A percentile compares a stretch with the other conserved stretches of the same genome.
phyloP scores from a whole-genome alignment of 2,113 vertebrate species.

The Hydropotes inermis region DNA sequence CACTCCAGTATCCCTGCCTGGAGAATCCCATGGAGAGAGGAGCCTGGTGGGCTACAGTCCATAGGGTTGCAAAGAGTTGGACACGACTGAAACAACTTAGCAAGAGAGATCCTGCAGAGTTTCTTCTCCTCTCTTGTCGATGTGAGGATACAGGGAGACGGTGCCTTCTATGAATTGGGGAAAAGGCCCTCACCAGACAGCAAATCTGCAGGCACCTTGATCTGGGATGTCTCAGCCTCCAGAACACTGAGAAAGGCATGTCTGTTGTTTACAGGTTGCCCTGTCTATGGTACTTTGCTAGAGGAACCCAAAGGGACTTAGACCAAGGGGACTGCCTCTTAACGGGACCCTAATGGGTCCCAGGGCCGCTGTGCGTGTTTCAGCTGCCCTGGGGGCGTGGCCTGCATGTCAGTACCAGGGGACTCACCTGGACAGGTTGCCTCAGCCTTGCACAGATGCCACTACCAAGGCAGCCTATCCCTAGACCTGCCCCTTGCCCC shows the following conservation, averaged over 20 bases:
- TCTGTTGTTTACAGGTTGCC: no score
- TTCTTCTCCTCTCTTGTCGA: background rate
- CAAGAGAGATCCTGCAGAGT: background rate
- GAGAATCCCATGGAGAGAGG: background rate
- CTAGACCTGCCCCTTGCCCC: background rate
- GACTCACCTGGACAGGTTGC: background rate
- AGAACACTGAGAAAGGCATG: background rate
- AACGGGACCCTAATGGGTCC: background rate
- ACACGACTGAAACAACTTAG: background rate
- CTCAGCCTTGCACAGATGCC: background rate
- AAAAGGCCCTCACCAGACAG: no score
- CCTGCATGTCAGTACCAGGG: background rate
- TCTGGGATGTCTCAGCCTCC: background rate
- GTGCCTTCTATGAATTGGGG: background rate
- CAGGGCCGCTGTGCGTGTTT: fast-evolving
- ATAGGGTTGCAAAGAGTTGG: background rate
- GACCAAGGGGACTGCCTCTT: background rate
- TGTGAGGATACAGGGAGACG: background rate
- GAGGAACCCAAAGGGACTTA: background rate
- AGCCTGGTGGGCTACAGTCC: background rate
- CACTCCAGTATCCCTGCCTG: background rate
- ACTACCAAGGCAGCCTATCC: no score
- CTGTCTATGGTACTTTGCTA: background rate
- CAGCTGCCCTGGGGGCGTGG: background rate
- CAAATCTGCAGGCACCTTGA: no score